Evolutionary conservation across 1,140 invertebrate genomes (phyloP), one percentile per base, ranked within the genome.

Genomic region (Hetaerina americana): DNA sequence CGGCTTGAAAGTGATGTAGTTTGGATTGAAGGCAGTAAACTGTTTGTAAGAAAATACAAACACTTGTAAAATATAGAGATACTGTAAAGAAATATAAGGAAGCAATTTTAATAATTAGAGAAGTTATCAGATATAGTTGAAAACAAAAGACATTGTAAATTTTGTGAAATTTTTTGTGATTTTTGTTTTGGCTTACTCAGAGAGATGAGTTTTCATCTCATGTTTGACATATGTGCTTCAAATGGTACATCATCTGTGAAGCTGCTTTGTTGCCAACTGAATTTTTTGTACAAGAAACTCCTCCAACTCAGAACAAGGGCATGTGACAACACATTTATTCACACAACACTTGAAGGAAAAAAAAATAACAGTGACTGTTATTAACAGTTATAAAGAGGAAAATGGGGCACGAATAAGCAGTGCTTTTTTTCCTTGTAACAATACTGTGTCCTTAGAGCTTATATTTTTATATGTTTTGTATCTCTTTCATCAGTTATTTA

Each of bases 381-480:
- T 12, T 57, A 57, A 57, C 40, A 57, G 40, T 57, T 57, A 57
- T 12, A 57, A 57, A 57, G 40, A 57, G 40, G 40, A 57, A 57
- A 3, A 57, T 57, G 22, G 40, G 40, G 40, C 40, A 57, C 40
- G 22, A 57, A 57, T 57, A 57, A 57, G 40, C 40, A 18, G 40
- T 57, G 40, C 40, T 57, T 57, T 57, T n/a, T n/a, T 57, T n/a
- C 40, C 40, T 57, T 57, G 15, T 57, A 57, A 57, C 40, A 57
- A 57, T 57, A 57, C 22, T 57, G 40, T 57, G 40, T 57, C 40
- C 40, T 57, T 57, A 57, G 40, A 57, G 40, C 40, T 57, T 57
- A 57, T 57, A 57, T 57, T 57, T 57, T 57, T 57, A 57, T 57
- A 57, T 57, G 40, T 57, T 57, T 57, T 57, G 40, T 57, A 57